Evolutionary conservation across 2,888 invertebrate species (phyloP), one percentile per base, ranked within the genome.

Genomic region (Cosmia pyralina): DNA sequence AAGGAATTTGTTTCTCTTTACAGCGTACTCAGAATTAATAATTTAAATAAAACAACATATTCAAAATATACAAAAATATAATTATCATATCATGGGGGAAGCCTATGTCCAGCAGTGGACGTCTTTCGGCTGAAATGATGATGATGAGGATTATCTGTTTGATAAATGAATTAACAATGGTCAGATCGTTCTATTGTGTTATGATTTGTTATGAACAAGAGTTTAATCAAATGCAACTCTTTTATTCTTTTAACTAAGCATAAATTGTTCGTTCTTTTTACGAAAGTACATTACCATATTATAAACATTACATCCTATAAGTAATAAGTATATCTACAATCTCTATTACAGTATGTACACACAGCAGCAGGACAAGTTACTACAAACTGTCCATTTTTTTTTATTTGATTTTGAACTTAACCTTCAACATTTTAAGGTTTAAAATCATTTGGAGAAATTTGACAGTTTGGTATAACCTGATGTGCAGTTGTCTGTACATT

Each of bases 11-110:
- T 38, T 38, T 38, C 28, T 28, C 28, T 28, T 28, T 17, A 17
- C 4, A 22, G 5, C 5, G 5, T 28, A 8, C 19, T 13, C 28
- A 1, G 19, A 44, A 57, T 22, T 15, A 28, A 41, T 28, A 6
- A 28, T 28, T 19, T 19, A 53, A 72, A 73, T 72, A n/a, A 73
- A 73, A 72, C 55, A 50, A 64, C 15, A 34, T 15, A 53, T 41
- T 72, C 19, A 8, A 65, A 72, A 73, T 72, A 41, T 73, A 73
- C 57, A 72, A 73, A 73, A 73, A 73, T 73, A 72, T 73, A 65
- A 73, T 73, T 72, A 72, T 28, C 13, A 46, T 46, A 55, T 53
- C 19, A n/a, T 52, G 52, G 6, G n/a, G 15, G 4, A 13, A 6
- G n/a, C 11, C 17, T 53, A 10, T 52, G n/a, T 50, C 52, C 50